A percentile compares a stretch with the other conserved stretches of the same genome.
Conservation (phyloP, 1,140 invertebrate species). For the Tetranychus urticae region DNA sequence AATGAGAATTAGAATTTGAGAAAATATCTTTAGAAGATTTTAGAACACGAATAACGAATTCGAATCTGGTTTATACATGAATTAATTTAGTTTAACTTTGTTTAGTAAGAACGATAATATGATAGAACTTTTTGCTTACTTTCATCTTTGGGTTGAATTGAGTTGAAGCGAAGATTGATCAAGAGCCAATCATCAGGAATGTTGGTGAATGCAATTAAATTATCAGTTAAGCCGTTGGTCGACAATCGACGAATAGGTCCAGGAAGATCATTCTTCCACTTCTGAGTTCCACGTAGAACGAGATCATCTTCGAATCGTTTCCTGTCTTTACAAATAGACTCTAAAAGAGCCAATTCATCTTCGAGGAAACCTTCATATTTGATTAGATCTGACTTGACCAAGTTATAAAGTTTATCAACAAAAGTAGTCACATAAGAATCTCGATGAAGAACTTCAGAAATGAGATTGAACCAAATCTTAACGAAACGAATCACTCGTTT, state of each 20-base stretch:
- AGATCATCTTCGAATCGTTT: constrained; percentile 9
- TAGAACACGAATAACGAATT: no score
- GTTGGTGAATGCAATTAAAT: constrained; percentile 2
- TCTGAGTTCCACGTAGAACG: constrained; percentile 7
- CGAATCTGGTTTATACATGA: no score
- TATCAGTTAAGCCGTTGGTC: constrained; percentile 10
- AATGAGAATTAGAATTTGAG: no score
- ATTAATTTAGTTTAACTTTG: no score
- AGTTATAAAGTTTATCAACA: constrained; percentile 36
- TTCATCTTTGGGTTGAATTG: constrained; percentile 20
- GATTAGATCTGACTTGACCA: constrained; percentile 34
- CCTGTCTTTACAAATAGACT: constrained; percentile 15
- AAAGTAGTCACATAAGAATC: constrained; percentile 22
- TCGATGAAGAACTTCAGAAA: constrained; percentile 45
- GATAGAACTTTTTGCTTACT: constrained; percentile 15
- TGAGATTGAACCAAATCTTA: constrained; percentile 44
- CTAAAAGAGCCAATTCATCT: constrained; percentile 18
- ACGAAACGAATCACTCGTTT: constrained; percentile 51
- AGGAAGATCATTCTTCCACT: constrained; percentile 14
- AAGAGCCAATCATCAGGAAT: background rate
- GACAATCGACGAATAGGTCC: constrained; percentile 14
- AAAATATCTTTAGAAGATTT: no score
- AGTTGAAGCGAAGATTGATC: background rate
- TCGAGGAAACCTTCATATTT: constrained; percentile 16
- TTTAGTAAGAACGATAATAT: background rate